These are phyloP conservation scores for Lamprotornis superbus DNA, from an alignment of 2,113 vertebrate genomes.

Conservation along the genomic window DNA sequence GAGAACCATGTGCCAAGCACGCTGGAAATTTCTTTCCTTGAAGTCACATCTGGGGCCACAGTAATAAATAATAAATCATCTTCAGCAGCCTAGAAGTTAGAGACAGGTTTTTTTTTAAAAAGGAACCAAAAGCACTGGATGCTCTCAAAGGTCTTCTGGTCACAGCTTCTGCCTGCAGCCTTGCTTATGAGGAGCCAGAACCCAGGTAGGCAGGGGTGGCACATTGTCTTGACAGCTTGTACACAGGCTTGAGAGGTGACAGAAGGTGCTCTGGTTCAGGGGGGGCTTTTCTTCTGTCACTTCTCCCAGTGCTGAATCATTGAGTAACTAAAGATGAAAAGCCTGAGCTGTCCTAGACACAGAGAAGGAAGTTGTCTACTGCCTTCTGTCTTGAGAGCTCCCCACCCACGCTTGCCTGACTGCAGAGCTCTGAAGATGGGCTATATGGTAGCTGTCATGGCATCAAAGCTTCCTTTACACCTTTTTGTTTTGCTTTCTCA, in stretches of 20 bases:
- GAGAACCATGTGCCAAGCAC: background rate
- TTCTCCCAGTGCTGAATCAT: background rate
- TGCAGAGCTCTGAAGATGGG: conserved; percentile 4
- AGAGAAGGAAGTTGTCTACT: background rate
- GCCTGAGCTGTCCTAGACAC: background rate
- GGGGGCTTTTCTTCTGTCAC: background rate
- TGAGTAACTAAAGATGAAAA: conserved; percentile 1
- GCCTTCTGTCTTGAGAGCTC: background rate
- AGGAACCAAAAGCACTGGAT: background rate
- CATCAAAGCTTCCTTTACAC: conserved; percentile 9
- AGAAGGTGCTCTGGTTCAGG: background rate
- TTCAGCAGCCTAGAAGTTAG: background rate
- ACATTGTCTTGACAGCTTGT: background rate
- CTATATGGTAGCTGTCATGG: background rate
- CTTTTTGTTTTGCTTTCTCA: conserved; percentile 4
- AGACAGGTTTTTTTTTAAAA: background rate
- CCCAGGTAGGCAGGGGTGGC: background rate
- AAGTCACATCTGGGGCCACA: background rate
- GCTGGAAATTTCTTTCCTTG: background rate
- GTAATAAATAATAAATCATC: background rate
- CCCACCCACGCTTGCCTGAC: background rate
- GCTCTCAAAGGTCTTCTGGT: background rate
- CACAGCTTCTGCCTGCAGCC: background rate
- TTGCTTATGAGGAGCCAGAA: background rate
- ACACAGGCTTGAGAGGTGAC: background rate